phyloP scores from a whole-genome alignment of 1,140 invertebrate species.

The Drosophila sp. region DNA sequence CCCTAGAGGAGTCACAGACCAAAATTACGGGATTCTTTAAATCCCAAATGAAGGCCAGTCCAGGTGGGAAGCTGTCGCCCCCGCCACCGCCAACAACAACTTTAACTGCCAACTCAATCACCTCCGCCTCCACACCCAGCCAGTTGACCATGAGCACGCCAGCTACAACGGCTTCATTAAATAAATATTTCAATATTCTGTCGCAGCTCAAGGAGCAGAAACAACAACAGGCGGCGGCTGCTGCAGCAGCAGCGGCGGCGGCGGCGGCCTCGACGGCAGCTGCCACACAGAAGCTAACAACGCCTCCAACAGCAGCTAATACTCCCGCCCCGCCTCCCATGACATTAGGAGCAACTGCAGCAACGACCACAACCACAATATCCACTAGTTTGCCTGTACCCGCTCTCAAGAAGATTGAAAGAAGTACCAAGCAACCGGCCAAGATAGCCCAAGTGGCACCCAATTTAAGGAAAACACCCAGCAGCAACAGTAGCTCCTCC shows the following conservation, averaged over 20 bases:
- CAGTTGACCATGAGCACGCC: constrained; percentile 78
- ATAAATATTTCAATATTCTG: constrained; percentile 81
- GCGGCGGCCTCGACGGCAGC: constrained; percentile 33
- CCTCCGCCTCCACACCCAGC: constrained; percentile 43
- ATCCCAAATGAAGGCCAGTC: constrained; percentile 88
- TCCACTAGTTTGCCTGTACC: constrained; percentile 58
- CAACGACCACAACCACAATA: constrained; percentile 16
- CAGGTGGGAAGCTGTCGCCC: constrained; percentile 79
- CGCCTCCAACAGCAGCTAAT: constrained; percentile 24
- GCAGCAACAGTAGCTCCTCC: constrained; percentile 46
- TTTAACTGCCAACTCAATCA: constrained; percentile 22
- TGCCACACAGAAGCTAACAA: constrained; percentile 9
- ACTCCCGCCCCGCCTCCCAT: constrained; percentile 4
- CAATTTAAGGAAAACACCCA: constrained; percentile 77
- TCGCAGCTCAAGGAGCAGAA: constrained; percentile 75
- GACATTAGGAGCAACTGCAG: not conserved
- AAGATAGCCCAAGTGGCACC: constrained; percentile 83
- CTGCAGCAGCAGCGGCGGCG: constrained; percentile 37
- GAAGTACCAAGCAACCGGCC: constrained; percentile 77
- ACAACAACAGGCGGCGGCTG: constrained; percentile 36
- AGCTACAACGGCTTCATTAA: constrained; percentile 77
- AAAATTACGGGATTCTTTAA: constrained; percentile 93
- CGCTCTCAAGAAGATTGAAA: constrained; percentile 78
- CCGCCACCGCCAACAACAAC: constrained; percentile 37
- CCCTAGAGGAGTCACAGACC: constrained; percentile 80